A percentile compares a stretch with the other conserved stretches of the same genome.
These are phyloP conservation scores for Glaucidium brasilianum DNA, from an alignment of 2,113 vertebrate species.

Conservation along the genomic window DNA sequence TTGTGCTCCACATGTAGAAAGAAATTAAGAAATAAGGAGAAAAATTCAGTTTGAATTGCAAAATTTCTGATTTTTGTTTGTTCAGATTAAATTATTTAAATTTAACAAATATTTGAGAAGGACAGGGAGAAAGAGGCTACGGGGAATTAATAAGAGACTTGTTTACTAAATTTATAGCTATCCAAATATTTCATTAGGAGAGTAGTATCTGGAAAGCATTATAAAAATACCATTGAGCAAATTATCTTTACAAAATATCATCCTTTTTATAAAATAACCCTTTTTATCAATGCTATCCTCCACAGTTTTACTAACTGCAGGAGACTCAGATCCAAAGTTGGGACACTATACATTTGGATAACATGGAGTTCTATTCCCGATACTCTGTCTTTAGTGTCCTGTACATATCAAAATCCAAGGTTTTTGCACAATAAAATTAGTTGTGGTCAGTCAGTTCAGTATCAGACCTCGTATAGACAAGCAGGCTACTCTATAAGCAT, in stretches of 20 bases:
- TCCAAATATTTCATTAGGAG: neutral
- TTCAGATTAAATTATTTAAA: neutral
- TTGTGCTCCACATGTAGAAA: neutral
- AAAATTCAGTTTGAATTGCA: neutral
- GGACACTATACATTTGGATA: neutral
- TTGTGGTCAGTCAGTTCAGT: neutral
- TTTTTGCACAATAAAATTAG: neutral
- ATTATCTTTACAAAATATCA: neutral
- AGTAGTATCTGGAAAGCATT: neutral
- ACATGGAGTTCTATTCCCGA: neutral
- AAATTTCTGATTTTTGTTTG: neutral
- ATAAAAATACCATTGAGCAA: neutral
- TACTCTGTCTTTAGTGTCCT: neutral
- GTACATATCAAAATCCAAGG: neutral
- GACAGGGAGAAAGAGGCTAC: neutral
- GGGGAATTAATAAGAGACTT: neutral
- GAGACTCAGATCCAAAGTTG: neutral
- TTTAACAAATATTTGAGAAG: neutral
- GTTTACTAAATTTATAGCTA: neutral
- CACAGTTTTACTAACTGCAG: neutral
- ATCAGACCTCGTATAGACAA: neutral
- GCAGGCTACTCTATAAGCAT: neutral
- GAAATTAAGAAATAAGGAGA: neutral
- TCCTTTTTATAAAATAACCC: neutral
- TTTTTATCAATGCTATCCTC: slow-evolving; percentile 1